These are phyloP conservation scores for Anthonomus grandis DNA, from an alignment of 1,140 invertebrate species.

Conservation along the genomic window DNA sequence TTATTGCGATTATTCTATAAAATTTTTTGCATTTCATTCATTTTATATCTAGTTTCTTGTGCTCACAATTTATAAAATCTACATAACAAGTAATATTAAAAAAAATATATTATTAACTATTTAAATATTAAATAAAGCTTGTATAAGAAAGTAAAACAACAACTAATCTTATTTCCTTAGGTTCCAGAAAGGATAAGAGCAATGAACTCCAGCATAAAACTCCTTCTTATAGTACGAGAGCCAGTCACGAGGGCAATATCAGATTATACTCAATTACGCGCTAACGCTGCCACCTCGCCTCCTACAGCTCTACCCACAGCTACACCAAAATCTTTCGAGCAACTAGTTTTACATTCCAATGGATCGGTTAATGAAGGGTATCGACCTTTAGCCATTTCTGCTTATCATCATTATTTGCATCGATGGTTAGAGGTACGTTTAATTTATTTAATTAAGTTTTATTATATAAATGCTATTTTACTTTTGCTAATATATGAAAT, in stretches of 20 bases:
- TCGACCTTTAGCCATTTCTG: constrained; percentile 67
- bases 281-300: constrained; percentile 66
- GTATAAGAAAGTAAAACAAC: too few relatives aligned
- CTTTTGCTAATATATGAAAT: too few relatives aligned
- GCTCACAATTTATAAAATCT: too few relatives aligned
- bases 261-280: constrained; percentile 88
- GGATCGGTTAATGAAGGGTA: constrained; percentile 81
- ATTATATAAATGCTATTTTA: not conserved
- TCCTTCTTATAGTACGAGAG: constrained; percentile 92
- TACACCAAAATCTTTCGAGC: constrained; percentile 67
- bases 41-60: too few relatives aligned
- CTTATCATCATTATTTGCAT: constrained; percentile 80
- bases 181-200: constrained; percentile 82
- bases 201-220: constrained; percentile 90
- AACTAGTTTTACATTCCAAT: constrained; percentile 73
- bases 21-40: too few relatives aligned
- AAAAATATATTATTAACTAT: too few relatives aligned
- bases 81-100: too few relatives aligned
- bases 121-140: too few relatives aligned
- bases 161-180: constrained; percentile 46
- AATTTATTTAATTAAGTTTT: too few relatives aligned
- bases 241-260: constrained; percentile 94
- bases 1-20: too few relatives aligned
- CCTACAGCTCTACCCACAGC: constrained; percentile 53
- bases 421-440: constrained; percentile 45